Conservation (phyloP, 2,888 invertebrate genomes). For the Melieria omissa region DNA sequence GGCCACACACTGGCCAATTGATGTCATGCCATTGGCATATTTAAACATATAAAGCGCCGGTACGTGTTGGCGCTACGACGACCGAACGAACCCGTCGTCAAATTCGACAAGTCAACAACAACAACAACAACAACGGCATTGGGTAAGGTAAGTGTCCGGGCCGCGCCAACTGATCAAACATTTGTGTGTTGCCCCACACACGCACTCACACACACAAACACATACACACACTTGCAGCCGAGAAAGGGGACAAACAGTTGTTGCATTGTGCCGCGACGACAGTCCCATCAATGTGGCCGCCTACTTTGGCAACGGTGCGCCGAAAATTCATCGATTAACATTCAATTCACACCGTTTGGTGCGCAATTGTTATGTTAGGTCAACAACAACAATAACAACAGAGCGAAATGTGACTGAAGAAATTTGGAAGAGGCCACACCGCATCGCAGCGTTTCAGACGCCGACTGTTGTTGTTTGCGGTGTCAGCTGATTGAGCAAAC, state of each 20-base stretch:
- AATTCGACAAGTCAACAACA: not conserved
- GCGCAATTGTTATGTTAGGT: conserved; percentile 7
- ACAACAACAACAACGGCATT: conserved; percentile 5
- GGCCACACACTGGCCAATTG: conserved; percentile 18
- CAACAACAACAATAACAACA: not conserved
- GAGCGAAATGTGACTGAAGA: not conserved
- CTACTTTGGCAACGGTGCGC: not conserved
- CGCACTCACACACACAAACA: too few species aligned
- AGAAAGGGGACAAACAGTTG: not conserved
- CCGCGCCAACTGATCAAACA: not conserved
- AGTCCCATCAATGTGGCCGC: not conserved
- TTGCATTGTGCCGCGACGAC: not conserved
- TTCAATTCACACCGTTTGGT: conserved; percentile 5
- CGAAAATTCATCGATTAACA: not conserved
- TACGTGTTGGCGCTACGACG: not conserved
- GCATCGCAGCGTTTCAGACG: too few species aligned
- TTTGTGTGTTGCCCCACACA: not conserved
- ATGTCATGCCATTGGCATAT: conserved; percentile 39
- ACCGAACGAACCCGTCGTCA: not conserved
- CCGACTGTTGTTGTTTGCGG: too few species aligned
- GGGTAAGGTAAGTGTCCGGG: conserved; percentile 26
- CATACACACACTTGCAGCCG: too few species aligned
- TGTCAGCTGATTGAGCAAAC: too few species aligned
- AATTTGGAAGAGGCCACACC: too few species aligned
- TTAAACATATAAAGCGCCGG: conserved; percentile 17